Evolutionary conservation across 2,113 vertebrate species (phyloP).

Genomic region (Dipodomys stephensi): DNA sequence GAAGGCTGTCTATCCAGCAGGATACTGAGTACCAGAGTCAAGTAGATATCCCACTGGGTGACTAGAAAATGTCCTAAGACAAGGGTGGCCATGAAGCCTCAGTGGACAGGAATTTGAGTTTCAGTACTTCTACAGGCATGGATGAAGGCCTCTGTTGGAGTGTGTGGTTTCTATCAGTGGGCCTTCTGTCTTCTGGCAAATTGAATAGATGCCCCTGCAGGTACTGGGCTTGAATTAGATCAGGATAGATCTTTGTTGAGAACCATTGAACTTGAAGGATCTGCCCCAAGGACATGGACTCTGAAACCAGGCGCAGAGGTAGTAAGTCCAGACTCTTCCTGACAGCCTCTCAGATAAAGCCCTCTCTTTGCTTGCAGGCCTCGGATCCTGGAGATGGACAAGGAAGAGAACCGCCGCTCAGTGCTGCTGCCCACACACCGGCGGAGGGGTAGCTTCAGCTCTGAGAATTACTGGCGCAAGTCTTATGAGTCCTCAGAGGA

Average conservation of each 20-base stretch:
- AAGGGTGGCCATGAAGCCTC: background rate
- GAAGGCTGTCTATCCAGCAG: background rate
- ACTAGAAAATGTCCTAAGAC: background rate
- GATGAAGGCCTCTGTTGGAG: background rate
- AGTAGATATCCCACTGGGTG: background rate
- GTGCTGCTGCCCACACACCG: constrained; percentile 91
- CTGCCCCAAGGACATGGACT: background rate
- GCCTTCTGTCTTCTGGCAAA: background rate
- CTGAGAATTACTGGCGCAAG: constrained; percentile 95
- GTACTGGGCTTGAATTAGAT: background rate
- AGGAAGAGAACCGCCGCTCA: constrained; percentile 96
- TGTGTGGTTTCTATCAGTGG: background rate
- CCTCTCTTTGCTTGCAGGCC: constrained; percentile 86
- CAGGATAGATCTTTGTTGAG: background rate
- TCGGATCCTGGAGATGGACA: constrained; percentile 98
- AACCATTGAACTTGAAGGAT: background rate
- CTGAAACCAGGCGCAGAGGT: background rate
- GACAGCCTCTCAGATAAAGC: background rate
- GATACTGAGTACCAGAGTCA: background rate
- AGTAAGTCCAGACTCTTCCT: background rate
- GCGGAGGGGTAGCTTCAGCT: constrained; percentile 90
- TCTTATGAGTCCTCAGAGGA: constrained; percentile 88
- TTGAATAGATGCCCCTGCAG: background rate
- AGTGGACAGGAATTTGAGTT: background rate
- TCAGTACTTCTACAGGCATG: background rate